phyloP scores from a whole-genome alignment of 2,888 invertebrate genomes.

The Hypena proboscidalis region DNA sequence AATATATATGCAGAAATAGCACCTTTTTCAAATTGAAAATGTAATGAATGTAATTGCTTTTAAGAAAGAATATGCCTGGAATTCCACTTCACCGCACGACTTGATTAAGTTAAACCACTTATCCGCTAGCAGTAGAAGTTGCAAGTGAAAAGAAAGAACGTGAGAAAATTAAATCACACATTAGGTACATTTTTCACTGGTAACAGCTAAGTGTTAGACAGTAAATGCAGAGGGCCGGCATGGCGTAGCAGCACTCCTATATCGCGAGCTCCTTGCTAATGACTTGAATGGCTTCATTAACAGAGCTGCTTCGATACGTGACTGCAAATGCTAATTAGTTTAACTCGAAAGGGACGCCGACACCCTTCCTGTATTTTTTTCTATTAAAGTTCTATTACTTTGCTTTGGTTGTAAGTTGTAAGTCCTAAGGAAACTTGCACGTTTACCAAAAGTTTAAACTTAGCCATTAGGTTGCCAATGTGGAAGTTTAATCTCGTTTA shows the following conservation, averaged over 20 bases:
- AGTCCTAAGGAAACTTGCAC: too few relatives aligned
- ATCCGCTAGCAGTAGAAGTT: constrained; percentile 5
- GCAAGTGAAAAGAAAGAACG: constrained; percentile 1
- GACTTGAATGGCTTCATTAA: constrained; percentile 72
- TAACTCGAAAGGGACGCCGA: constrained; percentile 36
- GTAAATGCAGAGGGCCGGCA: constrained; percentile 26
- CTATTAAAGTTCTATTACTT: too few relatives aligned
- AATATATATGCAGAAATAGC: too few relatives aligned
- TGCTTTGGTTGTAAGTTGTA: too few relatives aligned
- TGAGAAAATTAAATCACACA: constrained; percentile 29
- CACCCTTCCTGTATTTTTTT: too few relatives aligned
- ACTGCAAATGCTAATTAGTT: constrained; percentile 59
- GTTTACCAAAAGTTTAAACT: too few relatives aligned
- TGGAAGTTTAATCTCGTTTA: too few relatives aligned
- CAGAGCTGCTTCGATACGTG: constrained; percentile 64
- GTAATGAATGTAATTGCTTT: too few relatives aligned
- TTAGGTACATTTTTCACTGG: constrained; percentile 37
- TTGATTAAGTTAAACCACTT: constrained; percentile 1
- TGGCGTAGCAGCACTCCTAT: constrained; percentile 13
- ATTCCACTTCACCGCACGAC: too few relatives aligned
- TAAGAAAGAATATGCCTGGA: too few relatives aligned
- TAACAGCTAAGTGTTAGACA: constrained; percentile 29
- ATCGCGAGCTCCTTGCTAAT: constrained; percentile 53
- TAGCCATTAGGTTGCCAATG: too few relatives aligned
- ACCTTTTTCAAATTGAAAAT: too few relatives aligned